phyloP scores from a whole-genome alignment of 1,140 invertebrate genomes.

The Pseudomyrmex concolor region DNA sequence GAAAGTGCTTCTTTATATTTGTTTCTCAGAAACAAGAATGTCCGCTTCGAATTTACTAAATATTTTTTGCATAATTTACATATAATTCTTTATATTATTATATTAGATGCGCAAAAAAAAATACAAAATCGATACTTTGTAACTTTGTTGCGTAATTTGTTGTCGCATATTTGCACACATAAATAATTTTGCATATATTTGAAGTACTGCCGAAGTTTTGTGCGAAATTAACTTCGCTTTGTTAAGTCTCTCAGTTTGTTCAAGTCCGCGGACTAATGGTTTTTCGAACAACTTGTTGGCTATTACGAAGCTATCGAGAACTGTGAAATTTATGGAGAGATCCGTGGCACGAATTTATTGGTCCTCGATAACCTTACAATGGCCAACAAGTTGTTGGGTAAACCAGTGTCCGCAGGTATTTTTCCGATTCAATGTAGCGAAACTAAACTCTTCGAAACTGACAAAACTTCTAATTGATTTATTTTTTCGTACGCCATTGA shows the following conservation, averaged over 20 bases:
- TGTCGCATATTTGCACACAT: not conserved
- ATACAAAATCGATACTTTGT: no score
- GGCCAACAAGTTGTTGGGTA: conserved; percentile 84
- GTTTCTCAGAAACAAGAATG: not conserved
- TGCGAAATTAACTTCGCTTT: not conserved
- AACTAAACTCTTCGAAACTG: not conserved
- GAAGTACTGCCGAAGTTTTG: not conserved
- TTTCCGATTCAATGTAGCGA: conserved; percentile 1
- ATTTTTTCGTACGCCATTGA: no score
- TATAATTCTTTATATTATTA: no score
- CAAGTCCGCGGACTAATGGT: conserved; percentile 63
- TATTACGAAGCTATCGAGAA: conserved; percentile 82
- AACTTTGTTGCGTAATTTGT: not conserved
- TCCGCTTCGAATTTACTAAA: not conserved
- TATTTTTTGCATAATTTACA: not conserved
- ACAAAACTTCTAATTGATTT: no score
- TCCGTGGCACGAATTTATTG: conserved; percentile 82
- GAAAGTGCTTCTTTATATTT: no score
- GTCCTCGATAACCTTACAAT: conserved; percentile 82
- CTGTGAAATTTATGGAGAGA: conserved; percentile 81
- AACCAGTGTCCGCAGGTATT: conserved; percentile 70
- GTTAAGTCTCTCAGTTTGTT: conserved; percentile 9
- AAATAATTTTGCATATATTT: not conserved
- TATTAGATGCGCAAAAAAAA: no score
- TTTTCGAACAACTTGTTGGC: conserved; percentile 84